Evolutionary conservation across 2,113 vertebrate genomes (phyloP), one percentile per base, ranked within the genome.

Genomic region (Trichomycterus rosablanca): DNA sequence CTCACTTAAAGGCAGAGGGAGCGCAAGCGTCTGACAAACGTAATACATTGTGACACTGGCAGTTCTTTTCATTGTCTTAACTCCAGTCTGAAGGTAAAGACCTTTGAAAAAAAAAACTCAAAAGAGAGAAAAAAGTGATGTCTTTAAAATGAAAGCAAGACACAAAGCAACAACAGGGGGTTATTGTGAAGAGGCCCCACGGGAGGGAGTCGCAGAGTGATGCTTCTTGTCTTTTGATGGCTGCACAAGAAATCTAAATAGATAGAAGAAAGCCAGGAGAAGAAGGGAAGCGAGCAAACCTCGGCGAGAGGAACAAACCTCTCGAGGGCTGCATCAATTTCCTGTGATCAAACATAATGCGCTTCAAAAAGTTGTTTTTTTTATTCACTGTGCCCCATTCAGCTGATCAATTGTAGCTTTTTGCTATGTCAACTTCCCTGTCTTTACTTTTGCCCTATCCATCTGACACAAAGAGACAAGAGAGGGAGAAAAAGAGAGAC

Each of bases 131-230:
- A 42, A 92, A 90, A 92, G 90, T 93, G 92, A 97, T 88, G 92
- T 92, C 93, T 97, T 94, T 95, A 94, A 97, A 97, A 95, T 95
- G 93, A 93, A 94, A 92, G 91, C 85, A 90, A 85, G 89, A 90
- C 91, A 97, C 93, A 97, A 97, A 96, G 96, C 91, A 94, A 93
- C 96, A 94, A 94, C 94, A 92, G 95, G 96, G 95, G 96, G 92
- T 91, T 94, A 97, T 94, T 93, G 95, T 94, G 89, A 92, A 88
- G 66, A 79, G 92, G 91, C 93, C 65, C 63, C 70, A 57, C 91
- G 89, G 93, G 86, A 92, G 95, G 93, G 93, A 95, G 89, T 93
- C 85, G 77, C 89, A 86, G 91, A 88, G 85, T 89, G 90, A 94
- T 97, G 95, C 92, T 93, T 92, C 93, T 91, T 89, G 59, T 90